Conservation (phyloP, 2,113 vertebrate species). For the Laticauda laticaudata region DNA sequence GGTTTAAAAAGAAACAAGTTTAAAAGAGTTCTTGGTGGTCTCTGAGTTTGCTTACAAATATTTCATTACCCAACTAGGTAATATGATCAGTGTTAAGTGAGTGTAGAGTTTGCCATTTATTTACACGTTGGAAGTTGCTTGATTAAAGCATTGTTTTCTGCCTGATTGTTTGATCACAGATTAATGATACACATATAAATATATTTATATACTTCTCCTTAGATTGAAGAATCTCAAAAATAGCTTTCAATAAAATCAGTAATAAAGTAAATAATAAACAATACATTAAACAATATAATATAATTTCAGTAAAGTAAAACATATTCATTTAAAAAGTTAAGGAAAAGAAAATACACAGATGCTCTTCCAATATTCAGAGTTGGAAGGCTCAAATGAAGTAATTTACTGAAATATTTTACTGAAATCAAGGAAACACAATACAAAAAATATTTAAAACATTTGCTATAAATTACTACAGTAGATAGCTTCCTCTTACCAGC, state of each 20-base stretch:
- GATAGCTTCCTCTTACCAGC: conserved; percentile 69
- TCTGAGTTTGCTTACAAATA: background rate
- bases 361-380: background rate
- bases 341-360: background rate
- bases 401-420: background rate
- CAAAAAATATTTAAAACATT: background rate
- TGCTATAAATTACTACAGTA: background rate
- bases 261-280: background rate
- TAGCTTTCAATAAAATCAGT: background rate
- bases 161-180: background rate
- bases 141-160: background rate
- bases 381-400: background rate
- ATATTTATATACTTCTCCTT: background rate
- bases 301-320: background rate
- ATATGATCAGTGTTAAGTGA: background rate
- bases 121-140: background rate
- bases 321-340: background rate
- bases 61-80: background rate
- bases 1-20: background rate
- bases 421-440: background rate
- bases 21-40: background rate
- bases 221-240: background rate
- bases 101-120: background rate
- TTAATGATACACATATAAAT: background rate
- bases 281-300: background rate